These are phyloP conservation scores for Lamellibrachia luymesi DNA, from an alignment of 1,140 invertebrate species.

Conservation along the genomic window DNA sequence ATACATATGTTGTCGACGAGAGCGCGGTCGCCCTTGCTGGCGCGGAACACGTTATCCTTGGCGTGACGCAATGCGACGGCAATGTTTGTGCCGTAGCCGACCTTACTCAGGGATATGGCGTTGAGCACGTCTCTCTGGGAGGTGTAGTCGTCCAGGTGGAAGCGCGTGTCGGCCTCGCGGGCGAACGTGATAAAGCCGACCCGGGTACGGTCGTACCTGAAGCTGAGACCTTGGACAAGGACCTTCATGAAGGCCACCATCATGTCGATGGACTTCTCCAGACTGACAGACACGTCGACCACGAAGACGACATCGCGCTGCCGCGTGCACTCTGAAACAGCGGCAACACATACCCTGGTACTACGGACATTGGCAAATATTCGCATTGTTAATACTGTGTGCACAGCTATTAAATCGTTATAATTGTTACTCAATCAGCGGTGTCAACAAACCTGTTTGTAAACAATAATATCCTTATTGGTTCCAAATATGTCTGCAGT, in stretches of 20 bases:
- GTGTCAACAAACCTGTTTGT: too few species aligned
- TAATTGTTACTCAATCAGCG: too few species aligned
- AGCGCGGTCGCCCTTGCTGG: background rate
- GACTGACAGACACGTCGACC: slow-evolving; percentile 15
- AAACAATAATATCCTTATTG: background rate
- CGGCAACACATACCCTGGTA: background rate
- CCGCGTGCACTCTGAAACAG: slow-evolving; percentile 11
- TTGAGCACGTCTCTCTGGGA: slow-evolving; percentile 17
- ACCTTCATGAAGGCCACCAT: background rate
- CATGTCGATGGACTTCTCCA: slow-evolving; percentile 10
- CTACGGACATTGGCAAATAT: background rate
- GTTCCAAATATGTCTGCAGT: background rate
- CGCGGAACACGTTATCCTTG: slow-evolving; percentile 1
- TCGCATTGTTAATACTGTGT: too few species aligned
- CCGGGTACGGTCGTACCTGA: slow-evolving; percentile 19
- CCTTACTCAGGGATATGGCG: slow-evolving; percentile 8
- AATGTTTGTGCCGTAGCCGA: slow-evolving; percentile 17
- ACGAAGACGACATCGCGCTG: slow-evolving; percentile 1
- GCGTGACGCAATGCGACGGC: background rate
- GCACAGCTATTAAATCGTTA: too few species aligned
- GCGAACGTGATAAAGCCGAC: slow-evolving; percentile 15
- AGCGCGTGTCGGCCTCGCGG: background rate
- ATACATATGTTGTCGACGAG: slow-evolving; percentile 6
- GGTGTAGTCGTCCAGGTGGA: slow-evolving; percentile 17
- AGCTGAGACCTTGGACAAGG: slow-evolving; percentile 12